phyloP scores from a whole-genome alignment of 1,140 invertebrate species.

The Pantala flavescens region DNA sequence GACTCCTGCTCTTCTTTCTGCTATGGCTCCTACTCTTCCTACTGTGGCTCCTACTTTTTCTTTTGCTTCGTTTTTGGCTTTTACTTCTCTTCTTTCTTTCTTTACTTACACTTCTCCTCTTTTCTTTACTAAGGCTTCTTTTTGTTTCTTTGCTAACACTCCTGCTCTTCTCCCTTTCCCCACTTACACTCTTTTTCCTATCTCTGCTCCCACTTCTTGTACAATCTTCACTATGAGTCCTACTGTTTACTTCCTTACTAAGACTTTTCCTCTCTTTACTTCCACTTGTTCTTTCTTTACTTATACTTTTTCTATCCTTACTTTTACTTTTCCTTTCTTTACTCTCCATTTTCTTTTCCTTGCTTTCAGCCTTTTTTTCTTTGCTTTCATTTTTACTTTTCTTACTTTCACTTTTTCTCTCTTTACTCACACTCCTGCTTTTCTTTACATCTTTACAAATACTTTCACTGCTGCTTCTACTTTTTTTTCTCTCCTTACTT shows the following conservation, averaged over 20 bases:
- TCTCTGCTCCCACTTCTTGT: constrained; percentile 23
- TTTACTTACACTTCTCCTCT: constrained; percentile 12
- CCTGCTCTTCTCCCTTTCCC: constrained; percentile 28
- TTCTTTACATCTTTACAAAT: constrained; percentile 6
- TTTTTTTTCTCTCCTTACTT: constrained; percentile 16
- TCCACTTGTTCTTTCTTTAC: constrained; percentile 17
- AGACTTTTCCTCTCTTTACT: constrained; percentile 12
- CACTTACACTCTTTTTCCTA: background rate
- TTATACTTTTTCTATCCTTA: background rate
- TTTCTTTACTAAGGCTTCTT: constrained; percentile 8
- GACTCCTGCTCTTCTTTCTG: no score
- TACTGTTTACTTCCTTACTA: background rate
- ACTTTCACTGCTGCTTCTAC: constrained; percentile 13
- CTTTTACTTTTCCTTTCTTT: background rate
- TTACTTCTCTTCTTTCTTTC: constrained; percentile 18
- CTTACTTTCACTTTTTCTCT: background rate
- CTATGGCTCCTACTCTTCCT: constrained; percentile 14
- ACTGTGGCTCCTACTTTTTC: constrained; percentile 28
- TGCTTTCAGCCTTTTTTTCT: background rate
- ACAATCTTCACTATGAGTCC: constrained; percentile 24
- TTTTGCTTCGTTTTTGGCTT: constrained; percentile 16
- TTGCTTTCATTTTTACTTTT: background rate
- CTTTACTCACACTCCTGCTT: background rate
- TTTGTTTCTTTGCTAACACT: constrained; percentile 30
- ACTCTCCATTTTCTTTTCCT: background rate